Evolutionary conservation across 2,113 vertebrate genomes (phyloP), one percentile per base, ranked within the genome.

Genomic region (Colaptes auratus): DNA sequence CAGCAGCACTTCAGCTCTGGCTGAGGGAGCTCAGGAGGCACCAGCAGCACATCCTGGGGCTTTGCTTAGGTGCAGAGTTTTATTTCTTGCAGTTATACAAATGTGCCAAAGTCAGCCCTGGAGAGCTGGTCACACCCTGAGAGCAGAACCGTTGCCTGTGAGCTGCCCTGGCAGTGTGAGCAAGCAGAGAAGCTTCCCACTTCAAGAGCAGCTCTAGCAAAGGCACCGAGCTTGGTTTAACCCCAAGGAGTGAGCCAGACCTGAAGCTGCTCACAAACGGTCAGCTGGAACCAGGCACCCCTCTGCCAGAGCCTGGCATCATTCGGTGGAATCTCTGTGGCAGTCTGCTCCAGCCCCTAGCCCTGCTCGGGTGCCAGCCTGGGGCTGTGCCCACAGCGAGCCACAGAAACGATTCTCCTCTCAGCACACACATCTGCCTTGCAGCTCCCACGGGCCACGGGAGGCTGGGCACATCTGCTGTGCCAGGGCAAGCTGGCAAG

Each of bases 401-500:
- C 23, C 18, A 13, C 23, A 73, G 87, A 28, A 7, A 3, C 0
- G 13, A 3, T 1, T 31, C 36, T 67, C 12, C 21, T 53, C 55
- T 12, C 56, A 3, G 7, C 30, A 25, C 28, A 25, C 30, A 53
- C 28, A 4, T 16, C 39, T 2, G 7, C 28, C 30, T 16, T 1
- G 8, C 25, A 27, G 18, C 72, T 82, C 53, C 76, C 53, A 31
- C 14, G 7, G 25, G 13, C 27, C 15, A 31, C 5, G 33, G 56
- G 17, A 50, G 15, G 24, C 36, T 61, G 42, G 44, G 74, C 35
- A 36, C 53, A 48, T 6, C 44, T 28, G 12, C 4, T 5, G 23
- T 5, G 31, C 61, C 10, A 3, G 0, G 0, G 7, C 24, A 88
- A 16, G 31, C 36, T 24, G 67, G 71, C 31, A 35, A 50, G 2